Conservation (phyloP, 1,140 invertebrate genomes). For the Lamellibrachia luymesi region DNA sequence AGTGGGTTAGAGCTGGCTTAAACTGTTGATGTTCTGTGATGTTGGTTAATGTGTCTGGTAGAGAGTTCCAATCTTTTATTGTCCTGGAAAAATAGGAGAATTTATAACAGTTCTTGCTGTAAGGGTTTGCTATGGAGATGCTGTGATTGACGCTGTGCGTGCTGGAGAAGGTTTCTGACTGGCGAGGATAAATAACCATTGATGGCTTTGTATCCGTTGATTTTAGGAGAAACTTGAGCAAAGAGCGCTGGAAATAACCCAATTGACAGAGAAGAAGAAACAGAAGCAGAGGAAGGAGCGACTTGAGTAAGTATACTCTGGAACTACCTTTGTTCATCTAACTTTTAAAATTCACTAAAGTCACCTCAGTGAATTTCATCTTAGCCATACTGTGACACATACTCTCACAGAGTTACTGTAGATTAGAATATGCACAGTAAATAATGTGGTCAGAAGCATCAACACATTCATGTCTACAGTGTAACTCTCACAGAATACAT, state of each 20-base stretch:
- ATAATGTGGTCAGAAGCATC: background rate
- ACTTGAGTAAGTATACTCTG: conserved; percentile 39
- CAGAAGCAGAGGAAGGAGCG: conserved; percentile 46
- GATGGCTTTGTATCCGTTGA: background rate
- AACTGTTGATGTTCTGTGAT: background rate
- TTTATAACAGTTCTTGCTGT: too few species aligned
- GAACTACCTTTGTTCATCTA: background rate
- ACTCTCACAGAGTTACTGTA: too few species aligned
- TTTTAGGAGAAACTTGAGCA: conserved; percentile 50
- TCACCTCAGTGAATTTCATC: background rate
- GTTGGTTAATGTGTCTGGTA: too few species aligned
- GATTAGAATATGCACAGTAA: background rate
- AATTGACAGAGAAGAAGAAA: conserved; percentile 47
- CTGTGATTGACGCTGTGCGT: conserved; percentile 13
- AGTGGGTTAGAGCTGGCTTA: background rate
- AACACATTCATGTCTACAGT: background rate
- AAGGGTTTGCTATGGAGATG: too few species aligned
- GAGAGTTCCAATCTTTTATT: too few species aligned
- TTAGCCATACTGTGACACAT: too few species aligned
- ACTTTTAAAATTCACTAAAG: background rate
- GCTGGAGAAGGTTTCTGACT: too few species aligned
- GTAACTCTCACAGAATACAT: background rate
- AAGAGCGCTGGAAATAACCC: conserved; percentile 47
- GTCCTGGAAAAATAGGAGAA: too few species aligned
- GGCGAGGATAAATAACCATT: too few species aligned